A percentile compares a stretch with the other conserved stretches of the same genome.
Evolutionary conservation across 2,797 vertebrate genomes (phyloP).

Genomic region (Pampus argenteus): DNA sequence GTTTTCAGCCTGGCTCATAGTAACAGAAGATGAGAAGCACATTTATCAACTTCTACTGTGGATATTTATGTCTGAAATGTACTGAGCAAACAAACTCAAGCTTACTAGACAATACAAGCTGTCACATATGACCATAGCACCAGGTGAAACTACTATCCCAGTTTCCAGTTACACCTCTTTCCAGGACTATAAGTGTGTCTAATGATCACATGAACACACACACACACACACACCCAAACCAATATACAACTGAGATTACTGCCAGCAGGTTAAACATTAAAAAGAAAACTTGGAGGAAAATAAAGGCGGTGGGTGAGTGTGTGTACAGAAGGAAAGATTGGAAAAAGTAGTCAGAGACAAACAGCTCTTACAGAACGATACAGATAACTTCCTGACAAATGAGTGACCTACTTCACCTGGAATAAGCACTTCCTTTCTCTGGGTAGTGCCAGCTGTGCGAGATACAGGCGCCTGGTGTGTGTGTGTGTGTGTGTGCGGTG

Average conservation of each 20-base stretch:
- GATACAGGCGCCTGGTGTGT: constrained; percentile 11
- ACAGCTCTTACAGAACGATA: background rate
- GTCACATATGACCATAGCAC: constrained; percentile 3
- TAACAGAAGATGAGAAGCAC: background rate
- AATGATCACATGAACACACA: constrained; percentile 16
- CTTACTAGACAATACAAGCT: background rate
- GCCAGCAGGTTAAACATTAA: constrained; percentile 76
- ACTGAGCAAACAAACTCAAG: background rate
- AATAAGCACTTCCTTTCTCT: constrained; percentile 37
- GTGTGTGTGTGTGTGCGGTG: too few relatives aligned
- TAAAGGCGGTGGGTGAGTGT: background rate
- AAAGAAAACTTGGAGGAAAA: constrained; percentile 38
- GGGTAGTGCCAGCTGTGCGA: constrained; percentile 51
- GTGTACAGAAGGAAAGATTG: background rate
- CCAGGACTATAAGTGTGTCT: constrained; percentile 26
- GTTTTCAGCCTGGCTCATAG: background rate
- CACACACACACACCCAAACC: constrained; percentile 1
- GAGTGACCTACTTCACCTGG: constrained; percentile 9
- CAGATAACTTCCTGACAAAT: constrained; percentile 1
- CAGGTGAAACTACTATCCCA: constrained; percentile 17
- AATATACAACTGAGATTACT: constrained; percentile 35
- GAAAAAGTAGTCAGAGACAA: background rate
- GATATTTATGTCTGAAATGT: background rate
- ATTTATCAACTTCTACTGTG: background rate
- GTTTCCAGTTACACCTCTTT: constrained; percentile 16